Percentiles rank a stretch among this genome's conserved stretches.
Conservation (phyloP, 2,113 vertebrate species). For the Ailurus styani region DNA sequence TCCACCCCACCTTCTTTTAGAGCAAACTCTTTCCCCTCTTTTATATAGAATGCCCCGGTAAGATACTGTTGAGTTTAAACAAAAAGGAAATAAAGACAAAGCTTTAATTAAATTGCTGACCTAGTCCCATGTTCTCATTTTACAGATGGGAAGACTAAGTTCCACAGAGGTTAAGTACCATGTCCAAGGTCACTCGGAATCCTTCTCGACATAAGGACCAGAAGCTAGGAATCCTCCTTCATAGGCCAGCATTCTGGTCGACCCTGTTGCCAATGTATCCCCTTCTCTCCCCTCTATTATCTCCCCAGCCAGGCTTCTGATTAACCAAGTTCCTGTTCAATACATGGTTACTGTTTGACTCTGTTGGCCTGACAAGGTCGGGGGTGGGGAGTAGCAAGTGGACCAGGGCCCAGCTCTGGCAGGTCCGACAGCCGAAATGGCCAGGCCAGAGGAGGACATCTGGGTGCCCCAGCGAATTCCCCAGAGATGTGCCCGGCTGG, state of each 20-base stretch:
- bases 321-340: constrained; percentile 71
- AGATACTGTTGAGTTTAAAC: neutral
- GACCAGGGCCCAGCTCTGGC: neutral
- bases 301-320: constrained; percentile 64
- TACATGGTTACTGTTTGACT: constrained; percentile 75
- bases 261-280: neutral
- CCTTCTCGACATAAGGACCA: neutral
- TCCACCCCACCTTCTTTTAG: neutral
- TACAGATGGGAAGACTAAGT: constrained; percentile 26
- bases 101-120: neutral
- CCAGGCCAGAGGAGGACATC: neutral
- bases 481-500: neutral
- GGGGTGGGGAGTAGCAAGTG: neutral
- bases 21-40: neutral
- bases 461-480: neutral
- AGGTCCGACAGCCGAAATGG: neutral
- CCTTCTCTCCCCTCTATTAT: neutral
- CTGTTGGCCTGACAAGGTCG: constrained; percentile 32
- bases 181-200: neutral
- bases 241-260: neutral
- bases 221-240: neutral
- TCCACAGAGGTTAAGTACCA: neutral
- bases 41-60: neutral
- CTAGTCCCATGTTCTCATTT: neutral
- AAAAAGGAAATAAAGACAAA: neutral